Evolutionary conservation across 2,113 vertebrate species (phyloP), one percentile per base, ranked within the genome.

Genomic region (Semicossyphus pulcher): DNA sequence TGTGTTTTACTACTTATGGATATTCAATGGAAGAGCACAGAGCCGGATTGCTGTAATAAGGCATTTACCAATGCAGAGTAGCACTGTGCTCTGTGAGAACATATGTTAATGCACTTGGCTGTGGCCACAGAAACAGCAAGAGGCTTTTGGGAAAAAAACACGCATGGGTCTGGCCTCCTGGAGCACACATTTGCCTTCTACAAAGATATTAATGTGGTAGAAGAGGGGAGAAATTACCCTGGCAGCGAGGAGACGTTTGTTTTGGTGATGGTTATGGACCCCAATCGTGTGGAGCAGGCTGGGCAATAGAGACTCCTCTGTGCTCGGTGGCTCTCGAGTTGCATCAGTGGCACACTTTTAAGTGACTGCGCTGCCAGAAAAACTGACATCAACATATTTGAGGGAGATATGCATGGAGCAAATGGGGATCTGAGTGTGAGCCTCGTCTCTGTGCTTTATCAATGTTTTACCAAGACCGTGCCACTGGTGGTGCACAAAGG

Each of bases 31-130:
- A 76, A 65, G 76, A 76, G 76, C 76, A 64, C 78, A 39, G 77
- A 78, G 77, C 49, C 12, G 42, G 42, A 72, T 67, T 76, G 78
- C 87, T 81, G 76, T 91, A 92, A 91, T 90, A 92, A 91, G 87
- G 87, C 88, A 88, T 92, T 92, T 90, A 91, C 86, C 87, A 85
- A 87, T 92, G 86, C 88, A 88, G 92, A 86, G 84, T 84, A 84
- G 80, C 86, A 78, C 89, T 84, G 84, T 85, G 88, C 88, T 42
- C 89, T 86, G 88, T 70, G 83, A 91, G 91, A 92, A 89, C 92
- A 94, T 93, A 94, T 93, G 93, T 91, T 93, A 91, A 89, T 91
- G 84, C 68, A 68, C 75, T 89, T 89, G 88, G 88, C 84, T 84
- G 83, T 86, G 80, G 91, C 92, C 91, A 90, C 84, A 85, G 85